Base-by-base conservation (phyloP, 2,888 invertebrate genomes). In the Pardosa pseudoannulata region DNA sequence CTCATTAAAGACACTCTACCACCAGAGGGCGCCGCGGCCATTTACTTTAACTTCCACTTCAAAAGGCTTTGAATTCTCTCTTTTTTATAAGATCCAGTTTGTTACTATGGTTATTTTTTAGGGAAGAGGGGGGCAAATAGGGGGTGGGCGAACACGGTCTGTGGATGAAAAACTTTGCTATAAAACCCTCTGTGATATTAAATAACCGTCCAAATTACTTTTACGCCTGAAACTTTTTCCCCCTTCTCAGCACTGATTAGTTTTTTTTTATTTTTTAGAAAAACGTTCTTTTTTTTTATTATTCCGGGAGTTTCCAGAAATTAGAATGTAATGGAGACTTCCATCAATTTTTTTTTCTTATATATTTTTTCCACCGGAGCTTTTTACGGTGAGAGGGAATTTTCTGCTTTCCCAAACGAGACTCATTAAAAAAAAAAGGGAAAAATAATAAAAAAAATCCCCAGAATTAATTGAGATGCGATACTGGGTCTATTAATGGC, bases 241-340 rank as follows among this genome's bases (percentile, higher is more conserved):
- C 78, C 78, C n/a, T n/a, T 78, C 67, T 68, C 83, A 62, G 56
- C 78, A 50, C 76, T 83, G 83, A 83, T 83, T 83, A 83, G 72
- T 78, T 78, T 83, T 83, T 83, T 76, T n/a, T n/a, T n/a, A n/a
- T n/a, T n/a, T n/a, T n/a, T n/a, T n/a, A n/a, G n/a, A n/a, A n/a
- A n/a, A 62, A 9, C 7, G 27, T 31, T 39, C n/a, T 68, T 39
- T 50, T 67, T 36, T 46, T 41, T 72, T 70, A n/a, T n/a, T n/a
- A 13, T 28, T 19, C 68, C 13, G 31, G 72, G 83, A 83, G 73
- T 78, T 83, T 78, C 41, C 71, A 67, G 83, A 83, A 83, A 83
- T 83, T 83, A 83, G 78, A 83, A 83, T 83, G 83, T 83, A 83
- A 83, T 83, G 78, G 83, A 83, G 83, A 83, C 83, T 73, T 83